Conservation (phyloP, 2,113 vertebrate species). For the Phylloscopus trochiloides region DNA sequence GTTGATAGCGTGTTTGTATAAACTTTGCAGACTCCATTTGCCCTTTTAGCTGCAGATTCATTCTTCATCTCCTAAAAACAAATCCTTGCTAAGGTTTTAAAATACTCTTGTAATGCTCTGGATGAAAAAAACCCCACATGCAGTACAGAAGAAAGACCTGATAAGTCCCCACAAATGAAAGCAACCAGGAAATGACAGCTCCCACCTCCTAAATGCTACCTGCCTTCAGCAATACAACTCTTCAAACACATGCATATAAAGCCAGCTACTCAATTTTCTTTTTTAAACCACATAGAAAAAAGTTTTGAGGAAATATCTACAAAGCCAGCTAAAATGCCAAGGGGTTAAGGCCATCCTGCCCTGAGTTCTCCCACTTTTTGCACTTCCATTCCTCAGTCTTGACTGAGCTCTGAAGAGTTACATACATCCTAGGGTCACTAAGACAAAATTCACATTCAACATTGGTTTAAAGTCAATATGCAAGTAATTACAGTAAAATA, state of each 20-base stretch:
- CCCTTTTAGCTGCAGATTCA: not conserved
- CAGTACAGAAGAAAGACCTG: not conserved
- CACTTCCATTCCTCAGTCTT: not conserved
- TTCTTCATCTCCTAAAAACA: not conserved
- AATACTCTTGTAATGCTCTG: not conserved
- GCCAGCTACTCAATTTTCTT: not conserved
- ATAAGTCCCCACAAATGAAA: not conserved
- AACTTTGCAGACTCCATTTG: not conserved
- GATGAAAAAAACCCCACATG: not conserved
- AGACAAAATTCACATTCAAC: not conserved
- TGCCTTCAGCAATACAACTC: not conserved
- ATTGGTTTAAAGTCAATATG: not conserved
- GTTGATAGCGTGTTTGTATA: not conserved
- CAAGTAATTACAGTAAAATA: not conserved
- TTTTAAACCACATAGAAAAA: not conserved
- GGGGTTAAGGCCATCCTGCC: not conserved
- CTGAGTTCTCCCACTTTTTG: not conserved
- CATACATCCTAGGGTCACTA: not conserved
- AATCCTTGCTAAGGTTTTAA: not conserved
- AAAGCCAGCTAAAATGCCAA: not conserved
- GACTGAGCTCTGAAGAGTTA: not conserved
- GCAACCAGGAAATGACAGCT: not conserved
- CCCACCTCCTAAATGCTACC: not conserved
- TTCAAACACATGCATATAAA: not conserved
- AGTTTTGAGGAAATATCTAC: not conserved